Base-by-base conservation (phyloP, 2,888 invertebrate species). In the Notodonta dromedarius region DNA sequence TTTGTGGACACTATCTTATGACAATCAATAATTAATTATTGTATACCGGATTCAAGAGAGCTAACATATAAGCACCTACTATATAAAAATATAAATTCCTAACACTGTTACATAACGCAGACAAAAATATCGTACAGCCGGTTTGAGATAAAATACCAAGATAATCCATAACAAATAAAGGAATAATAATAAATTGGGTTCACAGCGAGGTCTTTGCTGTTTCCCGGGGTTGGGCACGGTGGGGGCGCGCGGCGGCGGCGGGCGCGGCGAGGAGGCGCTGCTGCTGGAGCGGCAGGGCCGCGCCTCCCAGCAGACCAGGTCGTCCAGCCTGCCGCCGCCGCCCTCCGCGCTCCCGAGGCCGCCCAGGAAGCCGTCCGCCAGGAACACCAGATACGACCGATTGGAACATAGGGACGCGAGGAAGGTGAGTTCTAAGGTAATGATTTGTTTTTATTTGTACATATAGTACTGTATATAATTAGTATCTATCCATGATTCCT, bases 191-290 rank as follows among this genome's bases (percentile, higher is more conserved):
- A 11, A n/a, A 46, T 6, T 5, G 5, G 11, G 13, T 59, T 61
- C 63, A 8, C 95, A 97, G 96, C 96, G 96, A 79, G 97, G 96
- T 83, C 95, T 97, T 82, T 97, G 97, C 95, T 97, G 97, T 94
- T 97, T 97, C 95, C 96, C 97, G 67, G 90, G 91, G 56, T 79
- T 90, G 80, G 91, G 89, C 72, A 84, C 84, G 58, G 86, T 94
- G 75, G 82, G 94, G 65, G 84, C 92, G 71, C 83, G 94, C 67
- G 82, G 92, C 68, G 87, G 89, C 71, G 89, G 89, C 81, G 94
- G 94, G 79, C 91, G 89, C 72, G 95, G 94, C 56, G 96, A 95
- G 78, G 96, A 96, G 77, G 96, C 96, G 81, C 88, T 96, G 79
- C 94, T 97, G 69, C 88, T 97, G 71, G 97, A 97, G 89, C 95